Base-by-base conservation (phyloP, 2,797 vertebrate species). In the Microctenopoma stevenorrisi region DNA sequence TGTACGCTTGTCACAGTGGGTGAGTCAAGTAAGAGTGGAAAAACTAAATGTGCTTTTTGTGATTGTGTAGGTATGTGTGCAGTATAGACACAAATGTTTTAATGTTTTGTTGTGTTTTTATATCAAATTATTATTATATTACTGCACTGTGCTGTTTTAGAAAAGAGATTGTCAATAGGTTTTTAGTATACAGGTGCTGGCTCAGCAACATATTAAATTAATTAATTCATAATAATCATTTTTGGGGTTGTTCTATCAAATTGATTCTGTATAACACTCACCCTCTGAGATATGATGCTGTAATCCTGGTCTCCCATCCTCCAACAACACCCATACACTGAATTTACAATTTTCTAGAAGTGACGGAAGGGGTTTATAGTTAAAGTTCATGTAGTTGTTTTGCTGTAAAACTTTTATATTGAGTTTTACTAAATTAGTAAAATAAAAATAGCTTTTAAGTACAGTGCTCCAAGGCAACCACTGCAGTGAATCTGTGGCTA, bases 81-180 rank as follows among this genome's bases (percentile, higher is more conserved):
- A 50, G 28, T 64, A 35, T 52, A 42, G 50, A 48, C 33, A 30
- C 26, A 59, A 3, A 40, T 35, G 33, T 35, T 35, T 35, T 22
- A 22, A 22, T 22, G 22, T 22, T 22, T 22, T 22, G 22, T 22
- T 22, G 22, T 22, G 22, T 22, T 22, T 22, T 22, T 22, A 22
- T 22, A 22, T 9, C n/a, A 18, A 7, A 7, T 18, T 18, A n/a
- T 16, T 38, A 47, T 61, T 52, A 50, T 64, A 55, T 65, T 7
- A 68, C 38, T 68, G 50, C 58, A 80, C 18, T 69, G 40, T 49
- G 49, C 60, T 57, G 59, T 66, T 11, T 64, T 38, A 64, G 74
- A 48, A 10, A 26, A 67, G 22, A 68, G 76, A 83, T 87, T 68
- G 80, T 57, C 52, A 53, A n/a, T n/a, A 76, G 49, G 63, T 77